Evolutionary conservation across 2,888 invertebrate genomes (phyloP).

Genomic region (Thecophora atra): DNA sequence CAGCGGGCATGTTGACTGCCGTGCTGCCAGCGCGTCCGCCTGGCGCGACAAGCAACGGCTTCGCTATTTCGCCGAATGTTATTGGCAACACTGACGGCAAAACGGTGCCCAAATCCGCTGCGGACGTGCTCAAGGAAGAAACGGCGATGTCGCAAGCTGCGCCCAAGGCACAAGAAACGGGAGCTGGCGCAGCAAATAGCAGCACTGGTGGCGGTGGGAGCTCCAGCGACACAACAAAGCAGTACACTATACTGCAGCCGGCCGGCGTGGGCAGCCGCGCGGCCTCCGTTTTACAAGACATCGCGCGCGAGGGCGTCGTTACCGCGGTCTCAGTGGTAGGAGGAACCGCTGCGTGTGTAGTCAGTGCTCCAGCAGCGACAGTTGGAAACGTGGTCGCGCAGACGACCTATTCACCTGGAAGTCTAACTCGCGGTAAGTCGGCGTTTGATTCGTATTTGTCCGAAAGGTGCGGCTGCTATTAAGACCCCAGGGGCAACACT

Average conservation of each 20-base stretch:
- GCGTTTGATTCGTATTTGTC: conserved; percentile 38
- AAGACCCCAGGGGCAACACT: background rate
- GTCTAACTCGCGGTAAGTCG: conserved; percentile 79
- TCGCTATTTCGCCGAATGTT: conserved; percentile 24
- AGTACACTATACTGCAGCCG: conserved; percentile 88
- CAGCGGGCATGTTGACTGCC: conserved; percentile 28
- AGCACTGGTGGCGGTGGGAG: conserved; percentile 30
- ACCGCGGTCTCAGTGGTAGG: conserved; percentile 67
- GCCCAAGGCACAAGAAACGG: conserved; percentile 10
- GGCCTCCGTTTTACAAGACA: conserved; percentile 83
- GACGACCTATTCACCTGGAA: conserved; percentile 79
- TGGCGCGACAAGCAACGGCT: conserved; percentile 26
- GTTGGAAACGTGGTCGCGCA: conserved; percentile 63
- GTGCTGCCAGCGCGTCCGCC: conserved; percentile 34
- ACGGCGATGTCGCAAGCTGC: conserved; percentile 21
- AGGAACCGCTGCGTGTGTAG: conserved; percentile 59
- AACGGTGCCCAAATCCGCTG: conserved; percentile 36
- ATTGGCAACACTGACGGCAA: conserved; percentile 36
- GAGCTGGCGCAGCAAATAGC: conserved; percentile 5
- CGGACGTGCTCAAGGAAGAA: conserved; percentile 16
- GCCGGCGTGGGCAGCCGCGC: conserved; percentile 83
- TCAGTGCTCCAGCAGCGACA: conserved; percentile 61
- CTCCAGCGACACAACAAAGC: conserved; percentile 70
- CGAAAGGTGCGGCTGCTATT: conserved; percentile 11
- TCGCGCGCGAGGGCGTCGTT: conserved; percentile 73